phyloP scores from a whole-genome alignment of 2,113 vertebrate species.

The Entomyzon cyanotis region DNA sequence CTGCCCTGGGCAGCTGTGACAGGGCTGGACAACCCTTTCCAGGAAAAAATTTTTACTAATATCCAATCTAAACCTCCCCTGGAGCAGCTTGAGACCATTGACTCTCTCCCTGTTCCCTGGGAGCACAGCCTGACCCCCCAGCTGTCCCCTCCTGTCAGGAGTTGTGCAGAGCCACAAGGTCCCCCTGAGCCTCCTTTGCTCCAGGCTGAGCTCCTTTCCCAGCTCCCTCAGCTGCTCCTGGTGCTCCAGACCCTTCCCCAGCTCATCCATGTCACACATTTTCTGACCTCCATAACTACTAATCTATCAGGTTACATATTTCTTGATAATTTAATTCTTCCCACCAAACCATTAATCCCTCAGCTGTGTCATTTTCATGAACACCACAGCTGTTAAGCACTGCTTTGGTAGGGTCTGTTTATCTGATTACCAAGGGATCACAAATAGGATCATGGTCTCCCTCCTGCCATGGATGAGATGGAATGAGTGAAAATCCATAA shows the following conservation, averaged over 20 bases:
- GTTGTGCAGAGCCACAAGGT: neutral
- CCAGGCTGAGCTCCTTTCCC: neutral
- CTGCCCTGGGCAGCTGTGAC: neutral
- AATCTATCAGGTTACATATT: neutral
- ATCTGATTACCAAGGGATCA: neutral
- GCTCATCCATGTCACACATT: neutral
- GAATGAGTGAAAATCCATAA: rapidly evolving
- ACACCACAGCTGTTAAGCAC: neutral
- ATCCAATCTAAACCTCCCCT: neutral
- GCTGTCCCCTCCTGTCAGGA: neutral
- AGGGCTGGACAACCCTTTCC: neutral
- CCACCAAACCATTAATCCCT: neutral
- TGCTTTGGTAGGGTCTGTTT: neutral
- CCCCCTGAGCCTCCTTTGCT: neutral
- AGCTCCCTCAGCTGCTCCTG: neutral
- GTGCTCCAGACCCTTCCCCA: neutral
- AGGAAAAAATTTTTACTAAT: neutral
- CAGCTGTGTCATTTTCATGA: neutral
- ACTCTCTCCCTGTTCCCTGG: neutral
- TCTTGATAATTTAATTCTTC: neutral
- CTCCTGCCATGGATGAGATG: neutral
- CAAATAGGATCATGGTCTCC: neutral
- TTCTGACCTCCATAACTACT: rapidly evolving
- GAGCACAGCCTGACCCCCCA: rapidly evolving
- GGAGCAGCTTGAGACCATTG: neutral